A percentile compares a stretch with the other conserved stretches of the same genome.
Conservation (phyloP, 1,140 invertebrate genomes). For the Acromyrmex echinatior region DNA sequence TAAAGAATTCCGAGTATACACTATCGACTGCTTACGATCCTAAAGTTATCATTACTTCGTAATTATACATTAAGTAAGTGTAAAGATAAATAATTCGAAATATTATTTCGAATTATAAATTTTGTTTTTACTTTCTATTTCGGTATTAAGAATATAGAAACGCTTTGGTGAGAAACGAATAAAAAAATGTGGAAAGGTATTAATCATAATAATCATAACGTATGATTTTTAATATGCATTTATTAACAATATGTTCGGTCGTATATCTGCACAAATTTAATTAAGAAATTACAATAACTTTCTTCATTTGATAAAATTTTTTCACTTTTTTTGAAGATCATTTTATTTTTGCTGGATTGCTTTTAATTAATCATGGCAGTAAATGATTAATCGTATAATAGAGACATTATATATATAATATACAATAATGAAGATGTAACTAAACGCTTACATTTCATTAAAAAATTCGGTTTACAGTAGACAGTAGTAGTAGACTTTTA, state of each 20-base stretch:
- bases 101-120: background rate
- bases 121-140: background rate
- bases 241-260: background rate
- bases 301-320: background rate
- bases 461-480: background rate
- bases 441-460: background rate
- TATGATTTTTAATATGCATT: slow-evolving; percentile 20
- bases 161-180: background rate
- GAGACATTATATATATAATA: background rate
- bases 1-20: slow-evolving; percentile 66
- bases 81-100: background rate
- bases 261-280: background rate
- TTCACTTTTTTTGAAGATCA: background rate
- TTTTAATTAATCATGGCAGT: background rate
- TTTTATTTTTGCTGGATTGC: background rate
- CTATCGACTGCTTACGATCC: slow-evolving; percentile 28
- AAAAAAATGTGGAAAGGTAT: background rate
- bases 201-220: slow-evolving; percentile 16
- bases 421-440: background rate
- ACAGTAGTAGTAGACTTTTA: background rate
- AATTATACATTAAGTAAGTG: background rate
- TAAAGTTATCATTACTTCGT: slow-evolving; percentile 12
- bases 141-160: background rate
- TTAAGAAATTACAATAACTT: slow-evolving; percentile 5
- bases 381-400: slow-evolving; percentile 3